Evolutionary conservation across 2,797 vertebrate genomes (phyloP), one percentile per base, ranked within the genome.

Genomic region (Echeneis naucrates): DNA sequence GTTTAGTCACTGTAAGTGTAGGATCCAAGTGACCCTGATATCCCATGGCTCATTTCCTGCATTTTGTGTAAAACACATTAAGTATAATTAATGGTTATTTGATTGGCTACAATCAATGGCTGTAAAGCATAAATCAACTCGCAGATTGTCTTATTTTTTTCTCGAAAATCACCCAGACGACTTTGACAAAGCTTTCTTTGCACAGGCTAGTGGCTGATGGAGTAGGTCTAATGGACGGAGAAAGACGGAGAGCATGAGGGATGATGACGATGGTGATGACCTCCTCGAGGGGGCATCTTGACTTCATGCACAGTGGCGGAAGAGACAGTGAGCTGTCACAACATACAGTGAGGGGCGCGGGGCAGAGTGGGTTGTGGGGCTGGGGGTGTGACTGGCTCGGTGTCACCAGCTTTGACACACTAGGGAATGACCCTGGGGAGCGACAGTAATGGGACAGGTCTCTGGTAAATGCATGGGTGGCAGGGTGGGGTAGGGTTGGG

Each of bases 281-380:
- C 78, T 78, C 82, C 75, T 82, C 35, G 1, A 77, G 79, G 89
- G 84, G 73, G 40, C 78, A 69, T 67, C 35, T 65, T 82, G 87
- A 89, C 82, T 89, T 87, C 80, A 87, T 87, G 80, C 38, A 50
- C 70, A 78, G 56, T 76, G 89, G 81, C 82, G 58, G 74, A 38
- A 65, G 52, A 82, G 81, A 88, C 87, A 80, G 38, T 77, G 60
- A 23, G 68, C 85, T 87, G 88, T 90, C 86, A 89, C 85, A 89
- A 84, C 80, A 82, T 58, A 44, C 59, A 37, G 48, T 35, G 9
- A 35, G 32, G 17, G n/a, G n/a, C n/a, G n/a, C n/a, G n/a, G n/a
- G n/a, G n/a, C n/a, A n/a, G n/a, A n/a, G n/a, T n/a, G n/a, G n/a
- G n/a, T n/a, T n/a, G n/a, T n/a, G 8, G 30, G 50, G 42, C 4